A percentile compares a stretch with the other conserved stretches of the same genome.
Conservation (phyloP, 2,113 vertebrate genomes). For the Sinosuthora webbiana region DNA sequence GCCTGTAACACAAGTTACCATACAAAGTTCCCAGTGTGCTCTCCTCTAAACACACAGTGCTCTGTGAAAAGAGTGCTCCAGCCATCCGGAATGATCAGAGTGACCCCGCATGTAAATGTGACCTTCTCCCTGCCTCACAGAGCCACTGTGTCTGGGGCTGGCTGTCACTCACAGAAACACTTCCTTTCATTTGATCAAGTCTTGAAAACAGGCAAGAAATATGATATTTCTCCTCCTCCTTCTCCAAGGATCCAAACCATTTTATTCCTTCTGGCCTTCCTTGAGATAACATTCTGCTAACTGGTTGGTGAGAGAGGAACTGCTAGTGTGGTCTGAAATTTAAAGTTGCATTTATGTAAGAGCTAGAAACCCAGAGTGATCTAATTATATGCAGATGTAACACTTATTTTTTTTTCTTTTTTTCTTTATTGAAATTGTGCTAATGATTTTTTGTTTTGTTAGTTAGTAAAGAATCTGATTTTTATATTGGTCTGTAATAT, state of each 20-base stretch:
- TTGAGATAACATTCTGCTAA: not conserved
- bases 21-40: slow-evolving; percentile 62
- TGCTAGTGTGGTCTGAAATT: not conserved
- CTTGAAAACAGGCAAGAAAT: slow-evolving; percentile 34
- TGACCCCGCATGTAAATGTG: slow-evolving; percentile 66
- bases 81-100: slow-evolving; percentile 57
- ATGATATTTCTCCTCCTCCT: not conserved
- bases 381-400: not conserved
- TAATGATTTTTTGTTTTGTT: not conserved
- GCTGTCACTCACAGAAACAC: slow-evolving; percentile 49
- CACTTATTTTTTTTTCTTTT: not conserved
- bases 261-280: not conserved
- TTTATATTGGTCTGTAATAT: not conserved
- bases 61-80: slow-evolving; percentile 60
- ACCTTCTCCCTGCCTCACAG: slow-evolving; percentile 59
- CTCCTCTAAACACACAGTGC: slow-evolving; percentile 37
- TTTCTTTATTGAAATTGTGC: not conserved
- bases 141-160: slow-evolving; percentile 29
- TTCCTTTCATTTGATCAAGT: slow-evolving; percentile 37
- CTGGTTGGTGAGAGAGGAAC: not conserved
- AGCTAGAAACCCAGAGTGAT: not conserved
- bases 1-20: slow-evolving; percentile 28
- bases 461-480: not conserved
- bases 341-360: not conserved
- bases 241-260: not conserved